Evolutionary conservation across 2,113 vertebrate species (phyloP).

Genomic region (Setophaga petechia): DNA sequence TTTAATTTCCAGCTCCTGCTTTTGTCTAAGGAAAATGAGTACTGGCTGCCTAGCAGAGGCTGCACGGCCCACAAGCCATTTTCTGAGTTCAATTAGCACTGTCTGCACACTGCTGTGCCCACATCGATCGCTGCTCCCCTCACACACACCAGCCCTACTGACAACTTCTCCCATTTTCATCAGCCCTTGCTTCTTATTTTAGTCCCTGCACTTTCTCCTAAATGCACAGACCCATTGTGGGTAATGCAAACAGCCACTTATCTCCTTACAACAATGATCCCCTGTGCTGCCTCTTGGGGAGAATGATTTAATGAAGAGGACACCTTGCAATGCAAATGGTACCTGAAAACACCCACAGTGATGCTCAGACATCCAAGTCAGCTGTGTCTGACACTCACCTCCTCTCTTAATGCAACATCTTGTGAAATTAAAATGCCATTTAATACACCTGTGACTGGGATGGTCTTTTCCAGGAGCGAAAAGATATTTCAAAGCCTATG

Average conservation of each 20-base stretch:
- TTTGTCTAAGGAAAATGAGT: neutral
- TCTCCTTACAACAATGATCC: neutral
- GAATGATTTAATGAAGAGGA: neutral
- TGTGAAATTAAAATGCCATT: neutral
- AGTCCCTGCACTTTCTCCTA: neutral
- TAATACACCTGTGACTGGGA: neutral
- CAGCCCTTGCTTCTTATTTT: conserved; percentile 22
- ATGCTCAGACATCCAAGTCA: neutral
- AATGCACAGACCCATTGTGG: neutral
- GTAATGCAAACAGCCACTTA: neutral
- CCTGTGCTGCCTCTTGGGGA: neutral
- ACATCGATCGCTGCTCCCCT: conserved; percentile 30
- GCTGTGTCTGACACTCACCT: neutral
- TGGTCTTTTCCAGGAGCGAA: neutral
- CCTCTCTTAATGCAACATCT: neutral
- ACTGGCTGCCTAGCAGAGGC: neutral
- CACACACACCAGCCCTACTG: neutral
- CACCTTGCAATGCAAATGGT: neutral
- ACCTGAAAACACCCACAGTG: neutral
- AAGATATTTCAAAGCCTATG: neutral
- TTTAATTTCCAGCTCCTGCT: conserved; percentile 6
- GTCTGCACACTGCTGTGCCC: conserved; percentile 59
- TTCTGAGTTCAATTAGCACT: conserved; percentile 72
- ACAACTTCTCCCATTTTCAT: neutral
- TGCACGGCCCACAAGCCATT: neutral